Evolutionary conservation across 2,797 vertebrate species (phyloP).

Genomic region (Masticophis lateralis): DNA sequence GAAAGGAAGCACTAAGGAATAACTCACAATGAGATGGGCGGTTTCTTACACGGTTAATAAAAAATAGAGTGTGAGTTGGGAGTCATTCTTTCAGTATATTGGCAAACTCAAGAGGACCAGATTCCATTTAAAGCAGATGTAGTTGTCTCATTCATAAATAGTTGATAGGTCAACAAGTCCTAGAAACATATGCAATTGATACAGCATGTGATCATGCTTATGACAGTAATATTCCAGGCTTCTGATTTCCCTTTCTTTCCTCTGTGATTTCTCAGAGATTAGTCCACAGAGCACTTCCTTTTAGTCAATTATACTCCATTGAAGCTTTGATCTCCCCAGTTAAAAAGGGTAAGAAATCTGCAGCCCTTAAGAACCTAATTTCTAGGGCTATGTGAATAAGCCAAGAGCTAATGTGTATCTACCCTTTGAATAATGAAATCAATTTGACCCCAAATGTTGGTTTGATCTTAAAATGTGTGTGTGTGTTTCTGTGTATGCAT

Average conservation of each 20-base stretch:
- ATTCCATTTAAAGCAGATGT: not conserved
- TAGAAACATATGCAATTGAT: not conserved
- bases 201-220: not conserved
- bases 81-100: not conserved
- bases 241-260: not conserved
- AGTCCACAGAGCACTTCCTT: not conserved
- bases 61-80: not conserved
- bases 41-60: not conserved
- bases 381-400: not conserved
- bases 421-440: not conserved
- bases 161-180: not conserved
- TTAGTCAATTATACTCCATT: not conserved
- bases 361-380: not conserved
- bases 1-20: not conserved
- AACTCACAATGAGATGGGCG: not conserved
- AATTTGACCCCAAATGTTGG: not conserved
- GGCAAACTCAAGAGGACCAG: not conserved
- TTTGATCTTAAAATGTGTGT: not conserved
- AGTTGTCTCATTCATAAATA: not conserved
- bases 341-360: not conserved
- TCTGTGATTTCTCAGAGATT: not conserved
- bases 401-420: not conserved
- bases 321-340: not conserved
- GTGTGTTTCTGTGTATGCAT: not conserved
- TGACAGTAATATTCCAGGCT: not conserved